Evolutionary conservation across 2,888 invertebrate genomes (phyloP).

Genomic region (Deilephila porcellus): DNA sequence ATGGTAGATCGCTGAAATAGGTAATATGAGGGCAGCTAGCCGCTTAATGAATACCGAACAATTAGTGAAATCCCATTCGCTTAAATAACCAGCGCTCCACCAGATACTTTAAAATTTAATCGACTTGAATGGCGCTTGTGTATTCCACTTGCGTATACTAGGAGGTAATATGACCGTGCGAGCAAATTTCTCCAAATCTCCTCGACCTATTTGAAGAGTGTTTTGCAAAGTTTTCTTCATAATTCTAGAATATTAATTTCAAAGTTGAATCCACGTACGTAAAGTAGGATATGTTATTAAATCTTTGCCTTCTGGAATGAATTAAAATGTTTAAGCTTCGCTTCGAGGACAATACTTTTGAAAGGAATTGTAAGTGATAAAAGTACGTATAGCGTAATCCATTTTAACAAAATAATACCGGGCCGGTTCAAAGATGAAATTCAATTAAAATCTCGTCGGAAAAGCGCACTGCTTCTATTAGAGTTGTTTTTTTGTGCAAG

Average conservation of each 20-base stretch:
- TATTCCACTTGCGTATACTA: background rate
- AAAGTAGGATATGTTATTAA: too few relatives aligned
- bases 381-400: background rate
- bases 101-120: slow-evolving; percentile 1
- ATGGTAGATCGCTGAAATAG: background rate
- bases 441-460: slow-evolving; percentile 62
- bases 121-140: background rate
- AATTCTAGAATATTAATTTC: background rate
- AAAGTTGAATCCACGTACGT: background rate
- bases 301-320: too few relatives aligned
- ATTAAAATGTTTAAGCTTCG: background rate
- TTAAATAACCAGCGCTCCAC: background rate
- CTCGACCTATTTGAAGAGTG: background rate
- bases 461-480: slow-evolving; percentile 68
- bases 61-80: slow-evolving; percentile 1
- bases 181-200: background rate
- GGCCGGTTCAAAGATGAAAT: slow-evolving; percentile 46
- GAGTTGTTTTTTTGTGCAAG: slow-evolving; percentile 62
- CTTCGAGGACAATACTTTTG: background rate
- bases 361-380: background rate
- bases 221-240: background rate
- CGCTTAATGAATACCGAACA: slow-evolving; percentile 21
- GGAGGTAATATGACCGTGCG: background rate
- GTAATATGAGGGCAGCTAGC: slow-evolving; percentile 5
- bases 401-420: slow-evolving; percentile 6